These are phyloP conservation scores for Pegea sp. DNA, from an alignment of 23 tunicate genomes.

Conservation along the genomic window DNA sequence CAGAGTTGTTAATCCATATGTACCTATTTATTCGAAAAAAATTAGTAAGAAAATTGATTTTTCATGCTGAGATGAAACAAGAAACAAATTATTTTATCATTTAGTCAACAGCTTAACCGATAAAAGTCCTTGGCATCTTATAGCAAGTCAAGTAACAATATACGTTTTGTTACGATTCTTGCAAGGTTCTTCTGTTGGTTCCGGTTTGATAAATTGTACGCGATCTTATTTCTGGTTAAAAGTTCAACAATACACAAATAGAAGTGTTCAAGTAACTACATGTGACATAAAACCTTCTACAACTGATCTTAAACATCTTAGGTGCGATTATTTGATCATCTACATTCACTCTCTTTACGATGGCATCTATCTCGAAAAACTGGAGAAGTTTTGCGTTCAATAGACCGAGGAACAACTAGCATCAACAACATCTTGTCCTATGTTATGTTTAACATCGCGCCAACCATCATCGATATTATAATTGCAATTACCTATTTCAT, in stretches of 20 bases:
- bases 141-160: slow-evolving; percentile 36
- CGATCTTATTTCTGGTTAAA: slow-evolving; percentile 66
- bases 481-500: slow-evolving; percentile 87
- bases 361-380: slow-evolving; percentile 97
- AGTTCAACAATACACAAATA: slow-evolving; percentile 84
- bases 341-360: slow-evolving; percentile 77
- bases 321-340: slow-evolving; percentile 46
- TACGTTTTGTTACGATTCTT: slow-evolving; percentile 50
- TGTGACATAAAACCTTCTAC: neutral
- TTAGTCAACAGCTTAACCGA: slow-evolving; percentile 57
- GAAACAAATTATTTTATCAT: neutral
- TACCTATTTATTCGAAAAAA: slow-evolving; percentile 57
- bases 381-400: slow-evolving; percentile 82
- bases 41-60: slow-evolving; percentile 22
- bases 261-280: slow-evolving; percentile 44
- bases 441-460: slow-evolving; percentile 68
- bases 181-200: slow-evolving; percentile 63
- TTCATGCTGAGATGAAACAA: neutral
- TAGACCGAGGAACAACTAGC: slow-evolving; percentile 84
- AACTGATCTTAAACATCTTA: slow-evolving; percentile 3
- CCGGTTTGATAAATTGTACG: slow-evolving; percentile 56
- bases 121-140: slow-evolving; percentile 20
- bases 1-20: slow-evolving; percentile 72
- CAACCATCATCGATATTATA: slow-evolving; percentile 72
- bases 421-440: slow-evolving; percentile 80